Evolutionary conservation across 2,113 vertebrate genomes (phyloP).

Genomic region (Stercorarius parasiticus): DNA sequence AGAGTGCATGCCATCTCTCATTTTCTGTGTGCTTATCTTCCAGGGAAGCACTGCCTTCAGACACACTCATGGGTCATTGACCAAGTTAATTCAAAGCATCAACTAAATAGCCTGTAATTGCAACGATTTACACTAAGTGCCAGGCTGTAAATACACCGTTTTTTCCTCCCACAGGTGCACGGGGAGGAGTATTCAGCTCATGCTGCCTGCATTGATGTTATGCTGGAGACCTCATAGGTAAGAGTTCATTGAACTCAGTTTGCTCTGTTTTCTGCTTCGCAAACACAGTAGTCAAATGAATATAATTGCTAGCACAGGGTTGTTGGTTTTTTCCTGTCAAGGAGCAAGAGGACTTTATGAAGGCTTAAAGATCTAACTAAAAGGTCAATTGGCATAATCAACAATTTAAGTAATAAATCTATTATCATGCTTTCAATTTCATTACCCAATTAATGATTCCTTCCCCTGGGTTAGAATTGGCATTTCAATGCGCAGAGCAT

Average conservation of each 20-base stretch:
- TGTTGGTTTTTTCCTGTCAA: background rate
- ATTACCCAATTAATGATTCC: slow-evolving; percentile 8
- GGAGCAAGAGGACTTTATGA: background rate
- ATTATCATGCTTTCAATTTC: background rate
- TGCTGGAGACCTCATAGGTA: background rate
- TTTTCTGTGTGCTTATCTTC: background rate
- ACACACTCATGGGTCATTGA: background rate
- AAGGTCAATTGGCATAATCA: slow-evolving; percentile 39
- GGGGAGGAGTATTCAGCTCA: background rate
- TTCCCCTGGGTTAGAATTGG: background rate
- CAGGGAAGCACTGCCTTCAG: background rate
- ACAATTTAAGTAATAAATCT: slow-evolving; percentile 25
- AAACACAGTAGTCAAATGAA: background rate
- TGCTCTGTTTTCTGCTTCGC: background rate
- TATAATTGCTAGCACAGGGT: background rate
- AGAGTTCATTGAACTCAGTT: background rate
- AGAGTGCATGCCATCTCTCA: background rate
- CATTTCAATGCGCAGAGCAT: background rate
- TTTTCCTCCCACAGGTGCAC: background rate
- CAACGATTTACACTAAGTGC: background rate
- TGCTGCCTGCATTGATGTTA: background rate
- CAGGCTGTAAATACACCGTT: background rate
- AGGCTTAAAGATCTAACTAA: background rate
- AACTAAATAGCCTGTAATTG: background rate
- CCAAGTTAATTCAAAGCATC: background rate